These are phyloP conservation scores for Platyscapa corneri DNA, from an alignment of 1,140 invertebrate species.

Conservation along the genomic window DNA sequence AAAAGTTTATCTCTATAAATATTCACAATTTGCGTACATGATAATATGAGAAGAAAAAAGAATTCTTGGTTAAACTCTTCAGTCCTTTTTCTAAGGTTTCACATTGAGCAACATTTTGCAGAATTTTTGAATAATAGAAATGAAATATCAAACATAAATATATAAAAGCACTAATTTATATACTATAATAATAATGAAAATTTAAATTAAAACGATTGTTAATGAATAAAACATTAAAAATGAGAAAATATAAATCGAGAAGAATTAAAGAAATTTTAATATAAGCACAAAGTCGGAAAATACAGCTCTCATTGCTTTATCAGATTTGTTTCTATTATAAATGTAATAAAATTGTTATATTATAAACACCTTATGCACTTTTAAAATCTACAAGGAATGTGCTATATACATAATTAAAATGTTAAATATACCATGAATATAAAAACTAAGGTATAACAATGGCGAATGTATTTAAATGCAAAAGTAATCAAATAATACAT, in stretches of 20 bases:
- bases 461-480: slow-evolving; percentile 49
- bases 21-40: neutral
- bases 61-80: slow-evolving; percentile 17
- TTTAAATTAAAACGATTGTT: slow-evolving; percentile 2
- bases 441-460: slow-evolving; percentile 46
- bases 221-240: neutral
- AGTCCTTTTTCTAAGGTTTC: slow-evolving; percentile 37
- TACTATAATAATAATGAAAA: slow-evolving; percentile 21
- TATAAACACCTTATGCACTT: slow-evolving; percentile 26
- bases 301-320: slow-evolving; percentile 5
- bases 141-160: slow-evolving; percentile 13
- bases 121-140: slow-evolving; percentile 10
- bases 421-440: slow-evolving; percentile 44
- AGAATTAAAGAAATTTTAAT: neutral
- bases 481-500: slow-evolving; percentile 62
- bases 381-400: slow-evolving; percentile 25
- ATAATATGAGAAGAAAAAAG: neutral
- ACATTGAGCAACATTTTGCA: slow-evolving; percentile 18
- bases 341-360: slow-evolving; percentile 33
- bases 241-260: neutral
- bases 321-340: slow-evolving; percentile 18
- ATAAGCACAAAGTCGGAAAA: neutral
- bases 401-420: slow-evolving; percentile 29
- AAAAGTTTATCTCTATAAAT: slow-evolving; percentile 12
- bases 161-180: slow-evolving; percentile 30